phyloP scores from a whole-genome alignment of 2,797 vertebrate genomes.

The Gallinago solitaria region DNA sequence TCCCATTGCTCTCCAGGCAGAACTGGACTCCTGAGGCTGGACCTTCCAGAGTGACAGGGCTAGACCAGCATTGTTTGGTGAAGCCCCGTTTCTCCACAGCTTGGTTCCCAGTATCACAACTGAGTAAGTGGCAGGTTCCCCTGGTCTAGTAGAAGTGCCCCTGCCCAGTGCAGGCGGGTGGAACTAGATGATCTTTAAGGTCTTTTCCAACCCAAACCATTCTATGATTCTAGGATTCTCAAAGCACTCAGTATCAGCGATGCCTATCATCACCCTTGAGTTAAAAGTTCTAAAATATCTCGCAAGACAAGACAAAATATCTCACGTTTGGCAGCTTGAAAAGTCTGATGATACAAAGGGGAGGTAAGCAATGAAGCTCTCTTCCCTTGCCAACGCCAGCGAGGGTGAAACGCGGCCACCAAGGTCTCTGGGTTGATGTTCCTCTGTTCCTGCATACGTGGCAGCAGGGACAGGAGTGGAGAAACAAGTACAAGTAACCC shows the following conservation, averaged over 20 bases:
- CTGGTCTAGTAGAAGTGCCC: no score
- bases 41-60: not conserved
- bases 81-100: not conserved
- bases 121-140: not conserved
- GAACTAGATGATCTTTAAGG: no score
- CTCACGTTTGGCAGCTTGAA: not conserved
- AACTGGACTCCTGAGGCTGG: not conserved
- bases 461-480: not conserved
- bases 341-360: not conserved
- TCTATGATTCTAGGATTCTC: not conserved
- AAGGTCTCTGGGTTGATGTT: not conserved
- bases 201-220: no score
- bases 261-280: not conserved
- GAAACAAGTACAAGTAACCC: not conserved
- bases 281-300: not conserved
- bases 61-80: not conserved
- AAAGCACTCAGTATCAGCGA: not conserved
- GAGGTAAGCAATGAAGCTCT: not conserved
- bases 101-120: not conserved
- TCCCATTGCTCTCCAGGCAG: not conserved
- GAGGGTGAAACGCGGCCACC: not conserved
- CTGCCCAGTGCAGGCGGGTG: no score
- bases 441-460: accelerated
- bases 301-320: not conserved
- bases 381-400: not conserved